Conservation (phyloP, 2,888 invertebrate genomes). For the Parasteatoda lunata region DNA sequence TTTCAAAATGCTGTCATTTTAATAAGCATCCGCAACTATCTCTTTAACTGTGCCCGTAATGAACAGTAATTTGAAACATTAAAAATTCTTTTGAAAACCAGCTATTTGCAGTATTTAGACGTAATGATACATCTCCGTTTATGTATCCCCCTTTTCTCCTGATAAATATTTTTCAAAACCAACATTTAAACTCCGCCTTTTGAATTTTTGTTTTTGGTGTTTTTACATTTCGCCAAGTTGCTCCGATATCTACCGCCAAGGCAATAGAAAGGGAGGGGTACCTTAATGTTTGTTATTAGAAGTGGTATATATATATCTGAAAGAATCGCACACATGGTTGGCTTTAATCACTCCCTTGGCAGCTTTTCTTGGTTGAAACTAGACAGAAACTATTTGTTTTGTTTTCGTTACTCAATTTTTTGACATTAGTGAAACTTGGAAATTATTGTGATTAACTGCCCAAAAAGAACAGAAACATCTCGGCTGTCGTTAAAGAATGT, state of each 20-base stretch:
- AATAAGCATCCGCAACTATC: slow-evolving; percentile 39
- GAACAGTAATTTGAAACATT: slow-evolving; percentile 55
- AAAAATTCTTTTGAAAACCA: slow-evolving; percentile 58
- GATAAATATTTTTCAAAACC: slow-evolving; percentile 47
- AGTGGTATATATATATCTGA: slow-evolving; percentile 38
- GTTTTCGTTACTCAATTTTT: background rate
- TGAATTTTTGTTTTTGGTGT: slow-evolving; percentile 24
- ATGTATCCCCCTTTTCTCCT: slow-evolving; percentile 10
- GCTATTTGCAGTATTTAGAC: slow-evolving; percentile 58
- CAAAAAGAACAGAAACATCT: too few relatives aligned
- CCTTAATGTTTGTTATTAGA: slow-evolving; percentile 57
- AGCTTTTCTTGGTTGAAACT: background rate
- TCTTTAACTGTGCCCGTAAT: slow-evolving; percentile 49
- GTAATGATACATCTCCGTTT: slow-evolving; percentile 59
- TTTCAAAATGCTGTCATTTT: slow-evolving; percentile 60
- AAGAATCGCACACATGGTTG: slow-evolving; percentile 10
- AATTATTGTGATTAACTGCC: background rate
- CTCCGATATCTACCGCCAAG: background rate
- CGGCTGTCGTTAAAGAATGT: too few relatives aligned
- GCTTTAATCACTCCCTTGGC: slow-evolving; percentile 39
- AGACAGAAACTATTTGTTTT: background rate
- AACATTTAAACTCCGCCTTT: slow-evolving; percentile 1
- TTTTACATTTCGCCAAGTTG: background rate
- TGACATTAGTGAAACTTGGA: background rate
- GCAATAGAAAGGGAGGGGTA: background rate